Percentiles rank a stretch among this genome's conserved stretches.
Conservation (phyloP, 2,888 invertebrate species). For the Cephus pulcher region DNA sequence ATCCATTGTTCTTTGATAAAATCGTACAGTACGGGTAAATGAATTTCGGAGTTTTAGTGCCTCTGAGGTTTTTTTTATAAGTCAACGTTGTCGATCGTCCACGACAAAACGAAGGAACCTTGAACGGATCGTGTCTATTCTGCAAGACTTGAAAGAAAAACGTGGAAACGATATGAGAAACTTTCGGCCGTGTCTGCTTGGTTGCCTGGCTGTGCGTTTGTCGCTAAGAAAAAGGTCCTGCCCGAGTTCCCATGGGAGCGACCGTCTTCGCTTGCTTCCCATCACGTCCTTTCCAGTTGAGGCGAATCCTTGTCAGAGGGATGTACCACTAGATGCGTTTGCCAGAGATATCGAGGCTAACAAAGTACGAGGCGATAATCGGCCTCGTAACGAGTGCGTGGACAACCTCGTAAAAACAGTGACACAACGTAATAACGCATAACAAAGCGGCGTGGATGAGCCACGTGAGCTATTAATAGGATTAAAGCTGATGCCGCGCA, state of each 20-base stretch:
- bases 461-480: conserved; percentile 29
- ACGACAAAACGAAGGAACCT: neutral
- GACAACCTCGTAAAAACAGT: conserved; percentile 21
- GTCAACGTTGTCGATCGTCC: neutral
- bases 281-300: neutral
- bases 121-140: neutral
- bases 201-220: neutral
- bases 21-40: neutral
- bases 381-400: neutral
- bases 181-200: neutral
- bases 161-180: neutral
- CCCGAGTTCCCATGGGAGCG: neutral
- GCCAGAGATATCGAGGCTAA: neutral
- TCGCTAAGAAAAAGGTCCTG: neutral
- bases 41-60: neutral
- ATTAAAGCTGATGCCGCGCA: conserved; percentile 32
- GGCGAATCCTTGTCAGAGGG: neutral
- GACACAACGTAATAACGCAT: conserved; percentile 15
- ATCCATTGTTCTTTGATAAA: neutral
- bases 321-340: neutral
- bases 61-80: neutral
- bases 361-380: neutral
- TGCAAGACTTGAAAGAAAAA: neutral
- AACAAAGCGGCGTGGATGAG: conserved; percentile 11
- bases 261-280: neutral